A percentile compares a stretch with the other conserved stretches of the same genome.
phyloP scores from a whole-genome alignment of 1,140 invertebrate genomes.

The Drosophila eugracilis region DNA sequence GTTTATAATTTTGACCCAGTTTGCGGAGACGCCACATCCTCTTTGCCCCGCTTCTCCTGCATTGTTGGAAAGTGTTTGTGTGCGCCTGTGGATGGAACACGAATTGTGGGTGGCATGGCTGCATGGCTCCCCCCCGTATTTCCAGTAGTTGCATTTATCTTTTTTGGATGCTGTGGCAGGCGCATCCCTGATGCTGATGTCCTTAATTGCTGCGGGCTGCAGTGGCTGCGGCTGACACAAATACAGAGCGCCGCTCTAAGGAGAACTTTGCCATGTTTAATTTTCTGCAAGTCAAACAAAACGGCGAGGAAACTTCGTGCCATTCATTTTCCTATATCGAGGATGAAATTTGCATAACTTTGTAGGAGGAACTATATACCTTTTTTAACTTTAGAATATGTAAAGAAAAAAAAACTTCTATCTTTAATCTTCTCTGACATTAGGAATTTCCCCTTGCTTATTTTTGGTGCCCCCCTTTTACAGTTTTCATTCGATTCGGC shows the following conservation, averaged over 20 bases:
- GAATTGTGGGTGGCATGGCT: slow-evolving; percentile 52
- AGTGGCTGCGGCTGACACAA: slow-evolving; percentile 35
- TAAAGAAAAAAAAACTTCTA: no score
- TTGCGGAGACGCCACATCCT: slow-evolving; percentile 37
- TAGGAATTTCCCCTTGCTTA: slow-evolving; percentile 11
- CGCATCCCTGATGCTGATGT: slow-evolving; percentile 57
- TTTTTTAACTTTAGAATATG: no score
- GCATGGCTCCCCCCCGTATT: slow-evolving; percentile 11
- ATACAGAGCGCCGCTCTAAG: slow-evolving; percentile 2
- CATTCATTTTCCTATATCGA: background rate
- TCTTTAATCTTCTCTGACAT: slow-evolving; percentile 12
- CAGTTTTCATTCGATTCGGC: slow-evolving; percentile 63
- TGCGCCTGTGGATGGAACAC: slow-evolving; percentile 18
- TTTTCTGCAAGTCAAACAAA: slow-evolving; percentile 7
- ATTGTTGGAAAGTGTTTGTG: slow-evolving; percentile 27
- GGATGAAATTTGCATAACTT: background rate
- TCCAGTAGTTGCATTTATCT: slow-evolving; percentile 55
- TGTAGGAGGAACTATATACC: background rate
- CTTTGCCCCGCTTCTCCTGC: slow-evolving; percentile 2
- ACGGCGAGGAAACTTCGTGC: background rate
- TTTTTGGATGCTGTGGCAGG: slow-evolving; percentile 45
- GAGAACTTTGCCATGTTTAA: slow-evolving; percentile 37
- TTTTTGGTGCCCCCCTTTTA: slow-evolving; percentile 32
- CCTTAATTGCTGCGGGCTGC: slow-evolving; percentile 74
- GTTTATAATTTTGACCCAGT: slow-evolving; percentile 83